phyloP scores from a whole-genome alignment of 2,113 vertebrate genomes.

The Tylochromis polylepis region DNA sequence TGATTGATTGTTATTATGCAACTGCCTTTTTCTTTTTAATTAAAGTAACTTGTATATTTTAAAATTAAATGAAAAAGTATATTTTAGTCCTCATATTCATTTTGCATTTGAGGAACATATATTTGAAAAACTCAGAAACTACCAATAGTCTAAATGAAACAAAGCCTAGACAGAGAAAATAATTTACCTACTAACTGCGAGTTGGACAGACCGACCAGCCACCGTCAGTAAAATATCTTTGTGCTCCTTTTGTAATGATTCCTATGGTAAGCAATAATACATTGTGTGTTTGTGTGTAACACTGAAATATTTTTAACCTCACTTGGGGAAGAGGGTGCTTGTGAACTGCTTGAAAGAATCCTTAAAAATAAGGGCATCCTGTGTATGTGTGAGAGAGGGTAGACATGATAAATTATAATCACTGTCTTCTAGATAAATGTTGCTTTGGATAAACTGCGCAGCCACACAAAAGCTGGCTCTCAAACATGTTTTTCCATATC shows the following conservation, averaged over 20 bases:
- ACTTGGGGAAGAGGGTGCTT: background rate
- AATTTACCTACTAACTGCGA: background rate
- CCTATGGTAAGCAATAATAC: background rate
- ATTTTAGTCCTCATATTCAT: background rate
- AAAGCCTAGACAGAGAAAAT: background rate
- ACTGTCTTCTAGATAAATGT: background rate
- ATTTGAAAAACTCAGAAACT: fast-evolving
- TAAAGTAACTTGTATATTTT: background rate
- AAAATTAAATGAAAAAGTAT: background rate
- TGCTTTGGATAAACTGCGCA: background rate
- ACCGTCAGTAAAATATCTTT: background rate
- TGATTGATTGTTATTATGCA: background rate
- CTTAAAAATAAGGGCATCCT: background rate
- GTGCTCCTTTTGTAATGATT: background rate
- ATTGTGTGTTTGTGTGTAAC: background rate
- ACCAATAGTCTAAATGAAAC: background rate
- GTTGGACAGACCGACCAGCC: background rate
- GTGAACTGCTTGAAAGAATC: background rate
- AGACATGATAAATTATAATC: background rate
- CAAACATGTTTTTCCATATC: background rate
- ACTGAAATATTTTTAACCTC: background rate
- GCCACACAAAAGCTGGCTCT: background rate
- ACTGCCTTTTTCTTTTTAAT: background rate
- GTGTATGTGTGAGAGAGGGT: background rate
- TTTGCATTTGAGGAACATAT: background rate